phyloP scores from a whole-genome alignment of 2,888 invertebrate species.

The Mythimna loreyi region DNA sequence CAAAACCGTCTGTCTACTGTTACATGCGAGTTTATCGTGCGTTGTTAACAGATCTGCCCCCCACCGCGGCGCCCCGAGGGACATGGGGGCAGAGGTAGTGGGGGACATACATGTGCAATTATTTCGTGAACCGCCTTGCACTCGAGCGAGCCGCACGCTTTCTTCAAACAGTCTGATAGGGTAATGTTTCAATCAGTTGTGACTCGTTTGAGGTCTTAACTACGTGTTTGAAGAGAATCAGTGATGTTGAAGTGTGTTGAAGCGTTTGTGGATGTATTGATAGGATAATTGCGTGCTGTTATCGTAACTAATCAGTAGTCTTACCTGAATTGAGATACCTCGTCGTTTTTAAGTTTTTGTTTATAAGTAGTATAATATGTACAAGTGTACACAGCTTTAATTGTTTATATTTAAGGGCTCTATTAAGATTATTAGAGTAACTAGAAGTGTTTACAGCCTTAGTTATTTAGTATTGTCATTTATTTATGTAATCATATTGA shows the following conservation, averaged over 20 bases:
- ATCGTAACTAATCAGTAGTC: not conserved
- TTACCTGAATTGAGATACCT: not conserved
- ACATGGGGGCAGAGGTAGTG: constrained; percentile 36
- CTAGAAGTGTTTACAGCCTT: not conserved
- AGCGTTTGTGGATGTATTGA: not conserved
- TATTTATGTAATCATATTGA: not conserved
- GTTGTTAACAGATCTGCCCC: constrained; percentile 20
- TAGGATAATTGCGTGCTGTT: constrained; percentile 8
- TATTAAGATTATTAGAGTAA: not conserved
- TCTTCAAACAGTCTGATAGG: constrained; percentile 46
- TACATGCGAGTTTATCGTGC: constrained; percentile 29
- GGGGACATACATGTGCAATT: constrained; percentile 59
- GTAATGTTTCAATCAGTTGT: constrained; percentile 47
- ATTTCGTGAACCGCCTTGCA: constrained; percentile 51
- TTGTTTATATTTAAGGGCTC: no score
- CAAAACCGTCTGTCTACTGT: constrained; percentile 15
- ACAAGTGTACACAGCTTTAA: no score
- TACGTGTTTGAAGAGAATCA: constrained; percentile 21
- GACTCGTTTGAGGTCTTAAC: constrained; percentile 9
- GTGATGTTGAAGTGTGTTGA: constrained; percentile 12
- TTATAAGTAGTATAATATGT: no score
- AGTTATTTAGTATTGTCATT: not conserved
- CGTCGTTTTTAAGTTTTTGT: no score
- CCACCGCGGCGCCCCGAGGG: constrained; percentile 3
- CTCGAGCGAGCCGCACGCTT: constrained; percentile 37